Base-by-base conservation (phyloP, 2,113 vertebrate species). In the Phyllostomus discolor region DNA sequence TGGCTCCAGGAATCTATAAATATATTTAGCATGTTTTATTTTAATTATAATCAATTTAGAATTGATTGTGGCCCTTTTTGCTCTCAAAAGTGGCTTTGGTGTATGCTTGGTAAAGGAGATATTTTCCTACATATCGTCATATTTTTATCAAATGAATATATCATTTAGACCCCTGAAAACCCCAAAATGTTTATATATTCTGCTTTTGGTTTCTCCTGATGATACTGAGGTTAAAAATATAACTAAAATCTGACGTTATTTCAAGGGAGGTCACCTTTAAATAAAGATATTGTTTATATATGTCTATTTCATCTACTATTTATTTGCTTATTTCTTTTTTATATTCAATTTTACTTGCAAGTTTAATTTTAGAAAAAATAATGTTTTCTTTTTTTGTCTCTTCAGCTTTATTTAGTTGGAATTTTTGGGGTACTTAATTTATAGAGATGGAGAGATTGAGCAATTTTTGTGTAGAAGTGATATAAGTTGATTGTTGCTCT, bases 191-290 rank as follows among this genome's bases (percentile, higher is more conserved):
- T 93, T 93, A 81, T 33, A 41, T 84, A 54, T 17, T 82, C 10
- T 66, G 2, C 4, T 26, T 88, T 64, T 92, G 46, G 67, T n/a
- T n/a, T 86, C 48, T 81, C 7, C 17, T 70, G 24, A 70, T 54
- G 7, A 80, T 48, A 57, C 16, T n/a, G 41, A 95, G 35, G 4
- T 52, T 94, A 12, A 87, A 93, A 94, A 79, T 90, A 24, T 26
- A 82, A 83, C 11, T 50, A 54, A 92, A 92, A 88, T 81, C 26
- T 78, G 43, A 57, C 87, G 7, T 43, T 90, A 35, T 93, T 95
- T 90, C 52, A n/a, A 81, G 16, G 28, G 83, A 75, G 31, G 26
- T 79, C 62, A 95, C 38, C 50, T 97, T 89, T 87, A 90, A 93
- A 69, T 62, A 79, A 92, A 24, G 69, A 43, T 76, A 76, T 70